phyloP scores from a whole-genome alignment of 1,140 invertebrate species.

The Listronotus bonariensis region DNA sequence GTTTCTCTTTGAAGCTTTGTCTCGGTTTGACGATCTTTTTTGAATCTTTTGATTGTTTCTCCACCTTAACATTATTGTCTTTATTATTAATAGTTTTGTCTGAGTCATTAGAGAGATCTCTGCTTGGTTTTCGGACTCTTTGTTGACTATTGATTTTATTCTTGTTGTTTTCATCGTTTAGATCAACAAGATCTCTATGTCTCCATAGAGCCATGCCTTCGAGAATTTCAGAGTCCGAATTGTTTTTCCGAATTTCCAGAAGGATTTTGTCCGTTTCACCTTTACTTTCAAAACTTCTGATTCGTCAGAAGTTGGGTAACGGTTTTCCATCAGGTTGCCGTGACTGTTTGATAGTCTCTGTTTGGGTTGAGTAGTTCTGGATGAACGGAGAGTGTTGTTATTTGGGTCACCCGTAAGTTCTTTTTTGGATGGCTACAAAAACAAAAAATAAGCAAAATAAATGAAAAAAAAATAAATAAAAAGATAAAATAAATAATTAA shows the following conservation, averaged over 20 bases:
- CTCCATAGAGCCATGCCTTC: constrained; percentile 85
- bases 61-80: constrained; percentile 22
- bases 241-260: constrained; percentile 81
- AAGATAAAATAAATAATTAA: constrained; percentile 43
- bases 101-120: constrained; percentile 54
- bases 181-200: constrained; percentile 80
- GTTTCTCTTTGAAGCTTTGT: constrained; percentile 47
- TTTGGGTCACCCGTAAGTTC: constrained; percentile 60
- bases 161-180: constrained; percentile 59
- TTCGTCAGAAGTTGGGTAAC: constrained; percentile 61
- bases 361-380: constrained; percentile 54
- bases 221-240: constrained; percentile 70
- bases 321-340: constrained; percentile 58
- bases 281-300: constrained; percentile 55
- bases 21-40: constrained; percentile 33
- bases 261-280: constrained; percentile 80
- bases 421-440: constrained; percentile 26
- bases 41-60: constrained; percentile 20
- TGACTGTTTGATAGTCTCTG: constrained; percentile 56
- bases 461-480: constrained; percentile 54
- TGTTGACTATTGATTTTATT: constrained; percentile 39
- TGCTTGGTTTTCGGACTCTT: constrained; percentile 32
- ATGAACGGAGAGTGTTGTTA: constrained; percentile 61
- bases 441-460: constrained; percentile 40
- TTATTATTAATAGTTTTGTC: constrained; percentile 50